These are phyloP conservation scores for Garra rufa DNA, from an alignment of 2,113 vertebrate species.

Conservation along the genomic window DNA sequence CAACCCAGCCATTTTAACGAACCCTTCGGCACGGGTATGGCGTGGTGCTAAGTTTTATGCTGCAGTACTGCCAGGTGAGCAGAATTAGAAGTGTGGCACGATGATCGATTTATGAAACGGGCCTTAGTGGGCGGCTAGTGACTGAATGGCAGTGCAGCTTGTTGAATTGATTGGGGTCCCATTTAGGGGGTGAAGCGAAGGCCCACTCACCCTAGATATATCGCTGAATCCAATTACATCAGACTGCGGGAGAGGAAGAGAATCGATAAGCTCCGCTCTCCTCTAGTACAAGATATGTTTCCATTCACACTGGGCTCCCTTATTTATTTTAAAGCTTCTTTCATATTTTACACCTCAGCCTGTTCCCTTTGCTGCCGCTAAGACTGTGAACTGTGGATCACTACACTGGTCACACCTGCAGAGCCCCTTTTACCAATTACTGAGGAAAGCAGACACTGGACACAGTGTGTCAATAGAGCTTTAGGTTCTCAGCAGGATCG, in stretches of 20 bases:
- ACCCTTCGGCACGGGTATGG: background rate
- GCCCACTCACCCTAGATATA: constrained; percentile 44
- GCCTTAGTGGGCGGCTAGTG: constrained; percentile 33
- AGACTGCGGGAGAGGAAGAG: constrained; percentile 37
- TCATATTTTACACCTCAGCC: background rate
- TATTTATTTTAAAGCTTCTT: constrained; percentile 28
- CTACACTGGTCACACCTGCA: constrained; percentile 16
- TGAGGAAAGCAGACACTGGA: constrained; percentile 10
- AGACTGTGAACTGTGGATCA: constrained; percentile 21
- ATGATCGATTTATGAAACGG: constrained; percentile 41
- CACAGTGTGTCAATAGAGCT: constrained; percentile 31
- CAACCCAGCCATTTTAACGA: constrained; percentile 21
- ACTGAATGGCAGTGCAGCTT: constrained; percentile 42
- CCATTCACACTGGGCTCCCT: constrained; percentile 25
- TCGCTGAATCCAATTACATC: constrained; percentile 56
- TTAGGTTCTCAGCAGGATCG: background rate
- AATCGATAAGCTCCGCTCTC: constrained; percentile 50
- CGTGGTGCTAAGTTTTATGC: background rate
- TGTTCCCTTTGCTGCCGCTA: background rate
- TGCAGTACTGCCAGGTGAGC: background rate
- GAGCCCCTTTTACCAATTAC: constrained; percentile 39
- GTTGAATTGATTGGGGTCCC: constrained; percentile 44
- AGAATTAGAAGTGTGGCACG: background rate
- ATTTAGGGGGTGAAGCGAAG: constrained; percentile 25
- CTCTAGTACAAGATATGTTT: constrained; percentile 29